These are phyloP conservation scores for Dromaius novaehollandiae DNA, from an alignment of 2,113 vertebrate genomes.

Conservation along the genomic window DNA sequence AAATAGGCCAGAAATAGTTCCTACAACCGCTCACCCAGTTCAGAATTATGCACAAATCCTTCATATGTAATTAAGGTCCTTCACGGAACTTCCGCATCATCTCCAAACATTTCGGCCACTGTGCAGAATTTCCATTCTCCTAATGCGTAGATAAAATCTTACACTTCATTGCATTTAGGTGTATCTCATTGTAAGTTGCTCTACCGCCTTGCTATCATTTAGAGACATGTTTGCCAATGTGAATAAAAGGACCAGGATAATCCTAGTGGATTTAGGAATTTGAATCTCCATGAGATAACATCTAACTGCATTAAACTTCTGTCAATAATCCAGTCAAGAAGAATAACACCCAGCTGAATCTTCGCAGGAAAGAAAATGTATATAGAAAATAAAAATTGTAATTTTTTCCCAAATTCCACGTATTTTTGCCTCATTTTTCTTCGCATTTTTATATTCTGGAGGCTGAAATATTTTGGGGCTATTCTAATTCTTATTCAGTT, in stretches of 20 bases:
- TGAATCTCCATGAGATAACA: not conserved
- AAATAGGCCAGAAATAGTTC: not conserved
- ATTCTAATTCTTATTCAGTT: not conserved
- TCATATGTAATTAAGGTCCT: not conserved
- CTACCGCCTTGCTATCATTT: not conserved
- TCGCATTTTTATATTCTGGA: not conserved
- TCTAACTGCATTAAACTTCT: not conserved
- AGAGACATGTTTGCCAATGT: not conserved
- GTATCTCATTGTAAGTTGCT: not conserved
- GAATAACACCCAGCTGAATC: not conserved
- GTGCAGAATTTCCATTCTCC: not conserved
- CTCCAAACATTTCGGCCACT: not conserved
- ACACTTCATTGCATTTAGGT: not conserved
- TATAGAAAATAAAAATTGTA: not conserved
- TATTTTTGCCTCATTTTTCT: not conserved
- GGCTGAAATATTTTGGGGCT: not conserved
- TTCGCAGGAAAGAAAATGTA: not conserved
- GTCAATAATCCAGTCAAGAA: constrained; percentile 22
- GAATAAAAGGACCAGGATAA: not conserved
- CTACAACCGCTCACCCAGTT: not conserved
- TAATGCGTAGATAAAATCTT: not conserved
- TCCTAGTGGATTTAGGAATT: constrained; percentile 2
- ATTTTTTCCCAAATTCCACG: not conserved
- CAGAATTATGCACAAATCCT: not conserved
- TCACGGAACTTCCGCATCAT: not conserved